Percentiles rank a stretch among this genome's conserved stretches.
Evolutionary conservation across 2,113 vertebrate genomes (phyloP).

Genomic region (Rhodinocichla rosea): DNA sequence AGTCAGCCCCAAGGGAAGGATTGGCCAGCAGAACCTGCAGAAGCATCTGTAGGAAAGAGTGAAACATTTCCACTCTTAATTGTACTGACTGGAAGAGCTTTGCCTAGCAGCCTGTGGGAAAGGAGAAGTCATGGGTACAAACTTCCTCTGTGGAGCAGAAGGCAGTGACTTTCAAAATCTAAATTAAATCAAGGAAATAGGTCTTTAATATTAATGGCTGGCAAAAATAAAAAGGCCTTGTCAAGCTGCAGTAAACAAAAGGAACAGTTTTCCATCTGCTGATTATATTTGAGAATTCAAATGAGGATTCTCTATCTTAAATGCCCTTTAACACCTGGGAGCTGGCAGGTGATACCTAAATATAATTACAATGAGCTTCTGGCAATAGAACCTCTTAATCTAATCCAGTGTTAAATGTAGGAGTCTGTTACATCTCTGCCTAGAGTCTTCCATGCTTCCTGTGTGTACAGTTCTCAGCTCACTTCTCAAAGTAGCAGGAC

Average conservation of each 20-base stretch:
- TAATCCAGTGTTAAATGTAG: neutral
- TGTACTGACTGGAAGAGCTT: neutral
- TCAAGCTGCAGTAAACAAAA: neutral
- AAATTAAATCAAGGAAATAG: neutral
- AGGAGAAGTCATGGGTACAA: neutral
- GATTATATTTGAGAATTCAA: neutral
- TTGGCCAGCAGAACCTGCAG: neutral
- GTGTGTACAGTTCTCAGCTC: accelerated
- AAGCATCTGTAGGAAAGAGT: neutral
- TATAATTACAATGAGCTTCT: neutral
- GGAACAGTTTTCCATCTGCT: neutral
- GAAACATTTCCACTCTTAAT: neutral
- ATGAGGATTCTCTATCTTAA: neutral
- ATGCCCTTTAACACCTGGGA: neutral
- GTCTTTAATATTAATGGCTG: neutral
- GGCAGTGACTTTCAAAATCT: neutral
- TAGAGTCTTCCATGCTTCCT: accelerated
- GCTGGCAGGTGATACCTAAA: neutral
- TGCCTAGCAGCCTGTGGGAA: neutral
- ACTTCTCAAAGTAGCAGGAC: neutral
- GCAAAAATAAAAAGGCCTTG: neutral
- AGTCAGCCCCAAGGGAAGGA: neutral
- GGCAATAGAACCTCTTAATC: neutral
- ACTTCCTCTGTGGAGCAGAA: neutral
- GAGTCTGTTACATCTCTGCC: neutral